Base-by-base conservation (phyloP, 2,888 invertebrate species). In the Drosophila cognata region DNA sequence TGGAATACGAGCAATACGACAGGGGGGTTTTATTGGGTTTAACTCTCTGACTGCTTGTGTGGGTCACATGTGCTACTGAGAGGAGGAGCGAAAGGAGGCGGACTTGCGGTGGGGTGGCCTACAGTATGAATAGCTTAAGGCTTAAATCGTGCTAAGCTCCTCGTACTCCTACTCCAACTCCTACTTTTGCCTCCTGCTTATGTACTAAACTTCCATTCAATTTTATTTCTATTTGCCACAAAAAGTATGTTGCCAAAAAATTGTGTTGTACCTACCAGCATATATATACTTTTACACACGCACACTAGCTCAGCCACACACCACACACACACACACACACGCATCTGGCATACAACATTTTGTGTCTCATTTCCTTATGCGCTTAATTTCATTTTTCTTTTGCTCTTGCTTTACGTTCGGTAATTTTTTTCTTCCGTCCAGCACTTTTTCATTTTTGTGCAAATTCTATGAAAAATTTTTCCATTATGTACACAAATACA, bases 391-490 rank as follows among this genome's bases (percentile, higher is more conserved):
- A 90, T 88, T 86, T 90, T 83, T 76, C 71, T 82, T 75, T 74
- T 84, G 79, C 71, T 71, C 68, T 61, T 77, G 67, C 68, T 57
- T 70, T 61, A 58, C 52, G 71, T 73, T 77, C 70, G 43, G 70
- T 76, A 70, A 76, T 71, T 76, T 69, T 69, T 58, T 63, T 64
- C 73, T 74, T 76, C 56, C 72, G 81, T 70, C 71, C 75, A 70
- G 88, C 90, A 85, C 90, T 86, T 89, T 89, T 89, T 87, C 81
- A 88, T 89, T 89, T 91, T 90, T 91, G 84, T 92, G 89, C 92
- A 92, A 91, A 91, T 92, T 91, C 91, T 91, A 88, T 91, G 92
- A 92, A 91, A 91, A 91, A 88, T 91, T 91, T 88, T 91, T 91
- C 91, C 91, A 91, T 91, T 91, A 91, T 86, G 77, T 88, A 85